Conservation (phyloP, 1,140 invertebrate genomes). For the Sycobia sp. region DNA sequence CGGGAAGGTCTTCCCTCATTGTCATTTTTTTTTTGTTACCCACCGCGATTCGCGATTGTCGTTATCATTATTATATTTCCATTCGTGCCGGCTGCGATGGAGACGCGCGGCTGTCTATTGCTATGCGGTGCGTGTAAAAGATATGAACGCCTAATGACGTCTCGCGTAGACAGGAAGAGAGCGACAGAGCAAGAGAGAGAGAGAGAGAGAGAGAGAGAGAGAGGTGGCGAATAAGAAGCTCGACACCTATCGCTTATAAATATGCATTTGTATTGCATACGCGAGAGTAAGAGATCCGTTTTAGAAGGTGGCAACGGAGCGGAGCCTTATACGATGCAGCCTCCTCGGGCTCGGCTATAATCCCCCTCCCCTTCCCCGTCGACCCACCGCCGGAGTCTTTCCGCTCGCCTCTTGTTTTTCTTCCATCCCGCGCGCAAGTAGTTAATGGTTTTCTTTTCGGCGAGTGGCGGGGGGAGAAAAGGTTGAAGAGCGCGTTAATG, state of each 20-base stretch:
- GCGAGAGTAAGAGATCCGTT: constrained; percentile 49
- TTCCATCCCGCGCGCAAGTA: constrained; percentile 51
- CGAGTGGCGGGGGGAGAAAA: constrained; percentile 4
- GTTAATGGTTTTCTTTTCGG: constrained; percentile 60
- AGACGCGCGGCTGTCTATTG: not conserved
- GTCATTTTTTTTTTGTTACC: too few relatives aligned
- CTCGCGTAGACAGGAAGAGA: constrained; percentile 26
- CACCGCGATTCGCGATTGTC: too few relatives aligned
- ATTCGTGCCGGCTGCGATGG: too few relatives aligned
- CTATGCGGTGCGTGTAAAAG: constrained; percentile 35
- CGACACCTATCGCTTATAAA: too few relatives aligned
- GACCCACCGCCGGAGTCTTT: constrained; percentile 40
- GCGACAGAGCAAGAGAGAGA: too few relatives aligned
- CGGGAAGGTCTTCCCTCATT: too few relatives aligned
- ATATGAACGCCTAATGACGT: constrained; percentile 53
- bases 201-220: too few relatives aligned
- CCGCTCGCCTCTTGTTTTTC: constrained; percentile 52
- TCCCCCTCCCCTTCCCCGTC: constrained; percentile 30
- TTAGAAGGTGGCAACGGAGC: constrained; percentile 52
- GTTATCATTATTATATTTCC: too few relatives aligned
- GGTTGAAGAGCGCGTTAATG: too few relatives aligned
- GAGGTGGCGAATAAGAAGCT: too few relatives aligned
- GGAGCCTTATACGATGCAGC: too few relatives aligned
- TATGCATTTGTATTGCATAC: too few relatives aligned
- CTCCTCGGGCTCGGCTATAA: constrained; percentile 31